These are phyloP conservation scores for Asarcornis scutulata DNA, from an alignment of 2,113 vertebrate genomes.

Conservation along the genomic window DNA sequence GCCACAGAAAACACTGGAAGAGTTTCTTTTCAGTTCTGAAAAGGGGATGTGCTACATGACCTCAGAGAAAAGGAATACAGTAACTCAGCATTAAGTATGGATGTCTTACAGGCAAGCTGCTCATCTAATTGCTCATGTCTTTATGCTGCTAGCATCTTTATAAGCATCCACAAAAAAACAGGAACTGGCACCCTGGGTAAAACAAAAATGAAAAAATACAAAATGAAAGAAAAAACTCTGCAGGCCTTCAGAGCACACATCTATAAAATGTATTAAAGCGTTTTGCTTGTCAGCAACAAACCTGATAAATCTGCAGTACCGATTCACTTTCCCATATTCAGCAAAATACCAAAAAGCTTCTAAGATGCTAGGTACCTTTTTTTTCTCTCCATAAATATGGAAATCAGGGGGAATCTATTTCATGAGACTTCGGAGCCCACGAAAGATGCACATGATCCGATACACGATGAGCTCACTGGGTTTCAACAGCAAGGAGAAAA, in stretches of 20 bases:
- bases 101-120: background rate
- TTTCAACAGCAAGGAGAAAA: background rate
- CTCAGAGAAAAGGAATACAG: background rate
- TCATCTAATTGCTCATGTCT: background rate
- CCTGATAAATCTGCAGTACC: rapidly evolving
- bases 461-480: rapidly evolving
- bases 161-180: background rate
- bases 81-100: background rate
- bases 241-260: rapidly evolving
- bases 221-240: background rate
- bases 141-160: background rate
- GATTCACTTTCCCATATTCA: background rate
- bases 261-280: background rate
- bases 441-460: background rate
- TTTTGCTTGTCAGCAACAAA: background rate
- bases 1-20: background rate
- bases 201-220: background rate
- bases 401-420: background rate
- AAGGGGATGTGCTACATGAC: background rate
- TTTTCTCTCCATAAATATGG: rapidly evolving
- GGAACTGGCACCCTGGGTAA: background rate
- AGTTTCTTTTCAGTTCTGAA: background rate
- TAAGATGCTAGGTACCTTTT: background rate
- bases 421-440: background rate
- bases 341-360: background rate